Evolutionary conservation across 2,797 vertebrate genomes (phyloP).

Genomic region (Epinephelus coioides): DNA sequence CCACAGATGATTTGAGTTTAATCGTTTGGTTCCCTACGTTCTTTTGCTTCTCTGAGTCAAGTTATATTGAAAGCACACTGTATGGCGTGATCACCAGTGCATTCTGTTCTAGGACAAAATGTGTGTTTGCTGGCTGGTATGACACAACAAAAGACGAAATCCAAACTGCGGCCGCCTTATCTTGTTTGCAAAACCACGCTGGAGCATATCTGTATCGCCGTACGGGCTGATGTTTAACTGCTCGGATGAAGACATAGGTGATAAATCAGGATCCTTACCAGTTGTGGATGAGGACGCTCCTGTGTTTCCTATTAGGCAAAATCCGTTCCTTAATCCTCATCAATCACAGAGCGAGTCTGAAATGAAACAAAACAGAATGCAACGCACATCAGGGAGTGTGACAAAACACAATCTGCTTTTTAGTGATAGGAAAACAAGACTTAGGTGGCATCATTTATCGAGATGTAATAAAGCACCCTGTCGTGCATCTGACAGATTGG

Average conservation of each 20-base stretch:
- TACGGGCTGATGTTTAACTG: slow-evolving; percentile 36
- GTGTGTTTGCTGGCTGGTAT: slow-evolving; percentile 25
- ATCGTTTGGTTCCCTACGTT: slow-evolving; percentile 3
- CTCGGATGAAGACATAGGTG: slow-evolving; percentile 58
- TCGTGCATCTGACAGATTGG: slow-evolving; percentile 75
- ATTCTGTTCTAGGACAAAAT: slow-evolving; percentile 42
- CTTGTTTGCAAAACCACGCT: slow-evolving; percentile 26
- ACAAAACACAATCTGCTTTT: slow-evolving; percentile 75
- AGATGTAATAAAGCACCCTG: slow-evolving; percentile 74
- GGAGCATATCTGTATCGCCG: slow-evolving; percentile 15
- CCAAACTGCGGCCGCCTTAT: slow-evolving; percentile 45
- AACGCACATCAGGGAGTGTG: slow-evolving; percentile 71
- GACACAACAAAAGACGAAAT: slow-evolving; percentile 40
- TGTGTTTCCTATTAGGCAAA: slow-evolving; percentile 80
- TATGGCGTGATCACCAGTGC: slow-evolving; percentile 23
- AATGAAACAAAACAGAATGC: slow-evolving; percentile 75
- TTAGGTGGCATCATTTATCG: slow-evolving; percentile 73
- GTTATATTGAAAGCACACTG: slow-evolving; percentile 5
- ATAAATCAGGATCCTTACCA: slow-evolving; percentile 84
- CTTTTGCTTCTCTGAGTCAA: slow-evolving; percentile 8
- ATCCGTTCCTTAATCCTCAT: slow-evolving; percentile 84
- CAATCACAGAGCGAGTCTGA: slow-evolving; percentile 83
- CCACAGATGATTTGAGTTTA: slow-evolving; percentile 48
- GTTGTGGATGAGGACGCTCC: slow-evolving; percentile 79
- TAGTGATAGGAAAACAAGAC: slow-evolving; percentile 75